phyloP scores from a whole-genome alignment of 2,888 invertebrate species.

The Mellilla xanthometata region DNA sequence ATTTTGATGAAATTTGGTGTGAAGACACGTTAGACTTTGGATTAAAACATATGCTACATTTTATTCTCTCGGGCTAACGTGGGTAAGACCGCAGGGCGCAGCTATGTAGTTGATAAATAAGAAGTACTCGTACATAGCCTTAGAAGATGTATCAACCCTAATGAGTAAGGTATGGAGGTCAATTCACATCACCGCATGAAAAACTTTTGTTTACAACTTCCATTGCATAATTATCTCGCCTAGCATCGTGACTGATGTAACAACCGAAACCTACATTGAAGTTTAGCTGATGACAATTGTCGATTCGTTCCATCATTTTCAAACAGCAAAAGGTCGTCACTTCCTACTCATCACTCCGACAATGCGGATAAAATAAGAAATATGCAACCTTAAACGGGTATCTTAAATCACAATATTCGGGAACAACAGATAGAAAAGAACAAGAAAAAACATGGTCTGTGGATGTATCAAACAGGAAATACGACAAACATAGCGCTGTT shows the following conservation, averaged over 20 bases:
- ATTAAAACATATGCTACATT: too few species aligned
- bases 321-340: constrained; percentile 34
- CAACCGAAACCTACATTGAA: constrained; percentile 40
- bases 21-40: too few species aligned
- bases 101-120: too few species aligned
- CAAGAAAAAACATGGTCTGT: too few species aligned
- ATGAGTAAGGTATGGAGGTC: constrained; percentile 2
- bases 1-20: too few species aligned
- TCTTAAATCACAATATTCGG: too few species aligned
- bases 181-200: constrained; percentile 7
- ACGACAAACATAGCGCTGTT: too few species aligned
- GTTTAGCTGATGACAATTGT: constrained; percentile 45
- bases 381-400: constrained; percentile 7
- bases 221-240: constrained; percentile 34
- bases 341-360: constrained; percentile 17
- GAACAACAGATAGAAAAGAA: too few species aligned
- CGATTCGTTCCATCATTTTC: constrained; percentile 50
- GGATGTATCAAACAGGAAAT: too few species aligned
- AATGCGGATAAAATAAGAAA: constrained; percentile 5
- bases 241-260: constrained; percentile 41
- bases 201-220: constrained; percentile 32
- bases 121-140: too few species aligned
- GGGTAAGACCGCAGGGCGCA: too few species aligned
- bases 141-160: background rate
- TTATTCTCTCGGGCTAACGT: too few species aligned